phyloP scores from a whole-genome alignment of 2,797 vertebrate genomes.

The Gastrophryne carolinensis region DNA sequence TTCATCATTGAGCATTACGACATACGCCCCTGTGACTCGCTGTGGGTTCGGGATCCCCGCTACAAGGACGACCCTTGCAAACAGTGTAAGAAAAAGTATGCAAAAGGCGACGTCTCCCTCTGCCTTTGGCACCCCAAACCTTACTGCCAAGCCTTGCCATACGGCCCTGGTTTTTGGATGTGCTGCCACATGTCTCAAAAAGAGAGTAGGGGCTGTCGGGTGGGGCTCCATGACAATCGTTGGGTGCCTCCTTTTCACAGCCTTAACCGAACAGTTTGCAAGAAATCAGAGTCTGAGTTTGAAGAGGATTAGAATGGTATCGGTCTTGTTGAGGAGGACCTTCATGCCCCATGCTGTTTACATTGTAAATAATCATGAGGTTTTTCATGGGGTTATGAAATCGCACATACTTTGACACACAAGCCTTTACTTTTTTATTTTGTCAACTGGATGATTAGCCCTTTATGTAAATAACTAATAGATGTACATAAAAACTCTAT shows the following conservation, averaged over 20 bases:
- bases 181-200: constrained; percentile 86
- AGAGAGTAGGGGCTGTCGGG: constrained; percentile 86
- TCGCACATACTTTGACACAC: constrained; percentile 70
- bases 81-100: constrained; percentile 88
- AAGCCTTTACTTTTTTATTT: constrained; percentile 70
- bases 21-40: constrained; percentile 87
- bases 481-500: constrained; percentile 66
- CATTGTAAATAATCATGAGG: constrained; percentile 81
- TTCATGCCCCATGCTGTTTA: constrained; percentile 83
- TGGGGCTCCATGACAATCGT: constrained; percentile 96
- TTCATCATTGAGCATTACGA: constrained; percentile 88
- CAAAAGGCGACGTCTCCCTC: constrained; percentile 87
- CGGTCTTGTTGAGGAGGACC: constrained; percentile 60
- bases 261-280: constrained; percentile 83
- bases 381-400: constrained; percentile 71
- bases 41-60: constrained; percentile 91
- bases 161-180: constrained; percentile 96
- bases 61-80: constrained; percentile 96
- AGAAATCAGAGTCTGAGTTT: constrained; percentile 68
- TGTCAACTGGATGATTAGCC: constrained; percentile 65
- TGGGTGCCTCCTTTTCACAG: constrained; percentile 92
- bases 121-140: constrained; percentile 98
- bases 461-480: constrained; percentile 70
- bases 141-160: constrained; percentile 90
- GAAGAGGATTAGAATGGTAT: constrained; percentile 69